Conservation (phyloP, 2,888 invertebrate genomes). For the Brachyopa scutellaris region DNA sequence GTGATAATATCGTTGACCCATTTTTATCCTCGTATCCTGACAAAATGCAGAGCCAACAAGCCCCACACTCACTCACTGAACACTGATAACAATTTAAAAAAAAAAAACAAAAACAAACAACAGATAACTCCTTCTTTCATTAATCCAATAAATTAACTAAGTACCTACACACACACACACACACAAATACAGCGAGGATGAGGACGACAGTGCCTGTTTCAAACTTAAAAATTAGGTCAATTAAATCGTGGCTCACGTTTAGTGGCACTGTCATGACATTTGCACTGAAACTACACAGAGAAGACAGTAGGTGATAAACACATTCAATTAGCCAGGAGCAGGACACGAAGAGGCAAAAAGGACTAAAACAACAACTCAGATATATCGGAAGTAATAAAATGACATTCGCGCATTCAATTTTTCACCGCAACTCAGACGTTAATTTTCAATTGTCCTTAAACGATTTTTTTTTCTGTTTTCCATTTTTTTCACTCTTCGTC, state of each 20-base stretch:
- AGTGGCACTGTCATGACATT: conserved; percentile 35
- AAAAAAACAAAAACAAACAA: conserved; percentile 13
- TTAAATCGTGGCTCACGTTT: conserved; percentile 52
- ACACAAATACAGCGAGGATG: neutral
- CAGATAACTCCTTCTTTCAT: conserved; percentile 61
- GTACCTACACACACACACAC: conserved; percentile 10
- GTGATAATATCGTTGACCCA: conserved; percentile 59
- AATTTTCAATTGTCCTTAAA: conserved; percentile 55
- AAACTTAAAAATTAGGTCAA: conserved; percentile 59
- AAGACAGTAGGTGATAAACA: neutral
- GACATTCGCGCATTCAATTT: conserved; percentile 58
- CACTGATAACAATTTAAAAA: conserved; percentile 7
- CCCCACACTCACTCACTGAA: neutral
- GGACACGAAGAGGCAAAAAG: neutral
- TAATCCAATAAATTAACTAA: conserved; percentile 63
- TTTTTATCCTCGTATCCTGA: conserved; percentile 27
- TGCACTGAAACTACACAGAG: conserved; percentile 3
- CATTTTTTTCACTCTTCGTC: neutral
- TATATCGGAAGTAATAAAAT: conserved; percentile 59
- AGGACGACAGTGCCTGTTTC: conserved; percentile 17
- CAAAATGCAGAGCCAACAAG: conserved; percentile 9
- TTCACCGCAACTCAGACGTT: conserved; percentile 42
- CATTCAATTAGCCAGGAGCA: conserved; percentile 45
- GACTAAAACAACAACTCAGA: conserved; percentile 5
- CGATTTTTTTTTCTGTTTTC: neutral